Conservation (phyloP, 2,888 invertebrate genomes). For the Graphium colonna region DNA sequence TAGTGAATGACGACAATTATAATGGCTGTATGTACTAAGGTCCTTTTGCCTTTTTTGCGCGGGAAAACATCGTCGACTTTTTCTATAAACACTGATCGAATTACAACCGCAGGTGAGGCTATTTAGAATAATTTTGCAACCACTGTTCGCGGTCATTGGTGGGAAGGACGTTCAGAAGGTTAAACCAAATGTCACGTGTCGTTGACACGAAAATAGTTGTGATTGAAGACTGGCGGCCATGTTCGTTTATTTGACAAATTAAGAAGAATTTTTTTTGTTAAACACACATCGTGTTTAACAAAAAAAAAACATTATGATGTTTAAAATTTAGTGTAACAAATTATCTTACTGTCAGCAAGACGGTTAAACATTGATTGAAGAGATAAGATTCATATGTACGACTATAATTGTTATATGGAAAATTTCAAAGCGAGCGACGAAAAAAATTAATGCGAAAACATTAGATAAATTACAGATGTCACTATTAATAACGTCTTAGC, state of each 20-base stretch:
- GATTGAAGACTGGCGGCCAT: constrained; percentile 8
- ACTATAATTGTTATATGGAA: neutral
- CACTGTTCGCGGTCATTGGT: constrained; percentile 2
- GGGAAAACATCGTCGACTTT: too few species aligned
- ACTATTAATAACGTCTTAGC: constrained; percentile 13
- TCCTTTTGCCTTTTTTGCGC: too few species aligned
- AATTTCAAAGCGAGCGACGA: neutral
- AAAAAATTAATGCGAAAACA: constrained; percentile 11
- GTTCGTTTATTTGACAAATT: constrained; percentile 6
- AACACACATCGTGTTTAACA: too few species aligned
- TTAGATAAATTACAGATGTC: constrained; percentile 10
- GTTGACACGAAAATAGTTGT: constrained; percentile 28
- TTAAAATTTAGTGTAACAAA: constrained; percentile 7
- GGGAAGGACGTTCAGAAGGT: constrained; percentile 21
- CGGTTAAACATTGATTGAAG: constrained; percentile 13
- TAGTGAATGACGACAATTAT: too few species aligned
- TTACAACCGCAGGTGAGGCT: neutral
- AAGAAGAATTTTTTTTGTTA: too few species aligned
- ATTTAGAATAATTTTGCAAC: neutral
- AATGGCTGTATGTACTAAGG: too few species aligned
- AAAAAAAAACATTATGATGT: constrained; percentile 2
- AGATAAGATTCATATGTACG: constrained; percentile 6
- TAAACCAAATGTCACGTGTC: constrained; percentile 30
- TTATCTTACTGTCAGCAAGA: constrained; percentile 15
- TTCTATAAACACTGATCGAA: neutral